Conservation (phyloP, 1,140 invertebrate species). For the Micrasema minimum region DNA sequence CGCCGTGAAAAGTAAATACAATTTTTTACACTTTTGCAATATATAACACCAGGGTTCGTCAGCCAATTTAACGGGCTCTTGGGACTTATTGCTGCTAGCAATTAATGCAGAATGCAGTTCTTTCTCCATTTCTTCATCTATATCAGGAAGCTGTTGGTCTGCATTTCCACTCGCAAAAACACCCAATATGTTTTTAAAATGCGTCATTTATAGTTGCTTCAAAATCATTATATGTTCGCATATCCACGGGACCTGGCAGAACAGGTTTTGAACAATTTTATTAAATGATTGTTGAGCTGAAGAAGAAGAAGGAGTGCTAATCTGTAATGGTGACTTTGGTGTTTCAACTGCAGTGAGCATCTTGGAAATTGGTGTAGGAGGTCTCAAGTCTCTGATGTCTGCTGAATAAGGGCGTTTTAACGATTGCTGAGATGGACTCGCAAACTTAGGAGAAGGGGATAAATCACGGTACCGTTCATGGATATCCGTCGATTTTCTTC, state of each 20-base stretch:
- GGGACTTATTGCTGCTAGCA: constrained; percentile 66
- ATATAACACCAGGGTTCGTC: no score
- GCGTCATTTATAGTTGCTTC: constrained; percentile 59
- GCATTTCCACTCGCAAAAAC: constrained; percentile 73
- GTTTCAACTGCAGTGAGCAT: constrained; percentile 41
- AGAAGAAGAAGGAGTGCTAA: constrained; percentile 45
- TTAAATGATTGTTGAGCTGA: constrained; percentile 62
- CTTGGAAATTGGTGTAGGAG: constrained; percentile 57
- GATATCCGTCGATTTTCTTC: constrained; percentile 79
- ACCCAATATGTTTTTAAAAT: constrained; percentile 70
- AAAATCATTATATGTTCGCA: constrained; percentile 81
- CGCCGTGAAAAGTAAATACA: no score
- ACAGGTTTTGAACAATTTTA: constrained; percentile 75
- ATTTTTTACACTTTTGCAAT: no score
- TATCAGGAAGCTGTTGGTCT: constrained; percentile 75
- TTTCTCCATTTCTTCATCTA: constrained; percentile 83
- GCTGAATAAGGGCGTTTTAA: constrained; percentile 57
- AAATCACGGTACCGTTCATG: constrained; percentile 72
- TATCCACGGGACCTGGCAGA: constrained; percentile 85
- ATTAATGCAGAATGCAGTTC: constrained; percentile 76
- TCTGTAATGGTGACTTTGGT: constrained; percentile 18
- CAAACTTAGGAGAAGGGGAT: constrained; percentile 68
- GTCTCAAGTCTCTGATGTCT: constrained; percentile 60
- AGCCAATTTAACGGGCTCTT: constrained; percentile 55
- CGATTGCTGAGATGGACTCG: constrained; percentile 61